phyloP scores from a whole-genome alignment of 35 echinoderm and acorn worm species.

The Amphiura filiformis region DNA sequence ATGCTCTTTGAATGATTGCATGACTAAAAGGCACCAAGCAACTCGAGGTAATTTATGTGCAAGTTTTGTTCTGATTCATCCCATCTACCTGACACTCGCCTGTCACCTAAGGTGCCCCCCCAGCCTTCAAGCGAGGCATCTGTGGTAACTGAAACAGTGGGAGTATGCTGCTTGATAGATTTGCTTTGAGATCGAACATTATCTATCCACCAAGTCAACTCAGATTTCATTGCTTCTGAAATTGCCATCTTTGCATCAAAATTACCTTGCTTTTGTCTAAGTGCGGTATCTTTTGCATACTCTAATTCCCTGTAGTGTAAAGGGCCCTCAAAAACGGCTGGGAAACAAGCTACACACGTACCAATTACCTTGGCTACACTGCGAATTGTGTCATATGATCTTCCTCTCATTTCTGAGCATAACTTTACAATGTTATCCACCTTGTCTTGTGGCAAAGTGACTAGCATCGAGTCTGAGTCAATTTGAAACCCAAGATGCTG shows the following conservation, averaged over 20 bases:
- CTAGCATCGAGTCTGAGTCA: neutral
- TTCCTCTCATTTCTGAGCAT: too few species aligned
- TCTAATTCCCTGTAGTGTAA: conserved; percentile 57
- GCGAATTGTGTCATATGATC: neutral
- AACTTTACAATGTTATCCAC: too few species aligned
- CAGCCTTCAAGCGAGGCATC: too few species aligned
- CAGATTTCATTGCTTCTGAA: too few species aligned
- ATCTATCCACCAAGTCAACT: too few species aligned
- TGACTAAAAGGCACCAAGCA: conserved; percentile 62
- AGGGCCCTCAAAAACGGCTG: conserved; percentile 25
- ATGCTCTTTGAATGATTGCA: conserved; percentile 40
- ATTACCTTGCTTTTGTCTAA: neutral
- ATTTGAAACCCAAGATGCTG: neutral
- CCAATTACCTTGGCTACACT: conserved; percentile 16
- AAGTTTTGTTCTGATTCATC: conserved; percentile 29
- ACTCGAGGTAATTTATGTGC: conserved; percentile 68
- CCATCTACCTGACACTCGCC: conserved; percentile 24
- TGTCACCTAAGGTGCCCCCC: too few species aligned
- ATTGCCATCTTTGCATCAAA: too few species aligned
- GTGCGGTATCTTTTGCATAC: conserved; percentile 24
- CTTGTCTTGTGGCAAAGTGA: too few species aligned
- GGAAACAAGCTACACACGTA: conserved; percentile 17
- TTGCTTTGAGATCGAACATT: too few species aligned
- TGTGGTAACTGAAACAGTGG: too few species aligned
- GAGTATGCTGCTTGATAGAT: too few species aligned